Evolutionary conservation across 2,888 invertebrate genomes (phyloP), one percentile per base, ranked within the genome.

Genomic region (Cancer borealis): DNA sequence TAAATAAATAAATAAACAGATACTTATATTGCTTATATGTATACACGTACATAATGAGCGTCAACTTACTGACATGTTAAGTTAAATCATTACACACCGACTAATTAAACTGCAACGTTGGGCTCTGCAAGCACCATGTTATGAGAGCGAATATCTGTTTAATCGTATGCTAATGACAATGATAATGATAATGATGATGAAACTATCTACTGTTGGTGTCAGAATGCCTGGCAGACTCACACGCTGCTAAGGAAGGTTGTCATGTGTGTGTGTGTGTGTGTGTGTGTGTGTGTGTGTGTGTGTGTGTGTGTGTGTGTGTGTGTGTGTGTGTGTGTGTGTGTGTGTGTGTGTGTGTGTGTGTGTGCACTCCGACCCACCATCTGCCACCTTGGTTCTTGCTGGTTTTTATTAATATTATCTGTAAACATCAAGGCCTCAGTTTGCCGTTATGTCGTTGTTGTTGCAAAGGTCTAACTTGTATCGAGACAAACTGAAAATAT

Each of bases 271-370:
- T 79, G 73, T 79, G 73, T 79, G 73, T 73, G 73, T 73, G 73
- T 73, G 73, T 73, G 73, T 79, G 73, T 79, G 73, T 79, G 73
- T 26, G 73, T 26, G 73, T 26, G 73, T 73, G 73, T 73, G 73
- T 26, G 73, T 73, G 26, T 1, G 21, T 17, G 60, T 21, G 21
- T 21, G 60, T 60, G 60, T 17, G 17, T 60, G 73, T 73, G 73
- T 73, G 73, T 73, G 73, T 6, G 73, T 79, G 73, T 79, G 73
- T 79, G 73, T 79, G 73, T 79, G 73, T 79, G 73, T 73, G 73
- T 73, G 73, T 73, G 73, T 73, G 73, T 79, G 73, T 79, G 73
- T 79, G 73, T 21, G 21, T 21, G 60, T 60, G 60, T 21, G 21
- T 79, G n/a, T 79, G 26, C 73, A 79, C 73, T 26, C 26, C 10